Conservation (phyloP, 2,888 invertebrate species). For the Acleris literana region DNA sequence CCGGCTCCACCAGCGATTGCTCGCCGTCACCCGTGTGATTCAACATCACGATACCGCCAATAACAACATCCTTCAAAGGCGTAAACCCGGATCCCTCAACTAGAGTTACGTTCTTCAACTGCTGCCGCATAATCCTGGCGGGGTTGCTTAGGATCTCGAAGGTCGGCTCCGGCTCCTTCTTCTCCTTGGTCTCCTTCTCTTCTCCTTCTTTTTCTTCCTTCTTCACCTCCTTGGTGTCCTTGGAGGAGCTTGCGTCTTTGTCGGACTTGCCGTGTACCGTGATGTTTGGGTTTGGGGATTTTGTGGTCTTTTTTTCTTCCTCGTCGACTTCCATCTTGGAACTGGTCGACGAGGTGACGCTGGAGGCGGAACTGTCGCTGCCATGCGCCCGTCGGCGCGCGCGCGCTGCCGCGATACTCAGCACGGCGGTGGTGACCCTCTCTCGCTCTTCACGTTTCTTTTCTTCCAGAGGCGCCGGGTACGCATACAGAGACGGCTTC, state of each 20-base stretch:
- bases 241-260: slow-evolving; percentile 69
- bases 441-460: slow-evolving; percentile 99
- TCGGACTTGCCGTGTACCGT: slow-evolving; percentile 80
- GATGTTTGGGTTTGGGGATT: slow-evolving; percentile 76
- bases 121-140: slow-evolving; percentile 96
- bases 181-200: slow-evolving; percentile 72
- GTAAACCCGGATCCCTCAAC: slow-evolving; percentile 92
- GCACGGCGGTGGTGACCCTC: slow-evolving; percentile 98
- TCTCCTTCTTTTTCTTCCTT: slow-evolving; percentile 80
- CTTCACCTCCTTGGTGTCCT: slow-evolving; percentile 62
- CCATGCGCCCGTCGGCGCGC: slow-evolving; percentile 93
- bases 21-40: slow-evolving; percentile 91
- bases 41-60: slow-evolving; percentile 98
- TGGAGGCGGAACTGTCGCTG: slow-evolving; percentile 84
- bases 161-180: slow-evolving; percentile 95
- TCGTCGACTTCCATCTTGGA: slow-evolving; percentile 96
- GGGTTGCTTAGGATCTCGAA: slow-evolving; percentile 97
- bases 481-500: slow-evolving; percentile 97
- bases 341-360: slow-evolving; percentile 81
- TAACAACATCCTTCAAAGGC: slow-evolving; percentile 95
- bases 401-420: slow-evolving; percentile 96
- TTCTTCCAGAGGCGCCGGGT: slow-evolving; percentile 98
- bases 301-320: slow-evolving; percentile 81
- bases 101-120: slow-evolving; percentile 90
- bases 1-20: slow-evolving; percentile 95